Percentiles rank a stretch among this genome's conserved stretches.
Conservation (phyloP, 2,888 invertebrate species). For the Exocentrus adspersus region DNA sequence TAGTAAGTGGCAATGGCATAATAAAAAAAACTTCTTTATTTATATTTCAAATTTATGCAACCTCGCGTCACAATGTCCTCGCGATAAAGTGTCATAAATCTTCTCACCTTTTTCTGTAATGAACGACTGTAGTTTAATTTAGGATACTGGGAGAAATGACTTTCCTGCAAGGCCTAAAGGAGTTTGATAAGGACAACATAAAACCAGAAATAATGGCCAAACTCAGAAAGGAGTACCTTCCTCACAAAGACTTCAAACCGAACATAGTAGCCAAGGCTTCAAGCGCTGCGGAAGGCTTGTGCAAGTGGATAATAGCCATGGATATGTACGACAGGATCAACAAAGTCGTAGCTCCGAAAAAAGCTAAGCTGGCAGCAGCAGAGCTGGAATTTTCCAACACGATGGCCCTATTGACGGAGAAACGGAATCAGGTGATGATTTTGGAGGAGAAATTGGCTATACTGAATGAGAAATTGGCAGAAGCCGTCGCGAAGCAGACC, state of each 20-base stretch:
- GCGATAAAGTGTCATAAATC: too few relatives aligned
- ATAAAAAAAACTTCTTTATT: too few relatives aligned
- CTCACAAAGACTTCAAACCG: constrained; percentile 82
- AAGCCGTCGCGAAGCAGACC: constrained; percentile 74
- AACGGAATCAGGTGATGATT: constrained; percentile 79
- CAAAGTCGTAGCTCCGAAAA: constrained; percentile 86
- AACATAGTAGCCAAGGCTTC: constrained; percentile 87
- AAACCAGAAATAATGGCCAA: constrained; percentile 76
- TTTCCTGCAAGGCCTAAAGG: constrained; percentile 78
- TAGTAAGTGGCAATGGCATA: too few relatives aligned
- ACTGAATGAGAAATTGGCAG: constrained; percentile 74
- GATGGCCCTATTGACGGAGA: constrained; percentile 86
- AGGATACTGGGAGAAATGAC: constrained; percentile 81
- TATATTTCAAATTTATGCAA: too few relatives aligned
- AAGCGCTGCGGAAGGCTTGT: constrained; percentile 92
- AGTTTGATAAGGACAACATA: constrained; percentile 89
- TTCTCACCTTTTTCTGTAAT: too few relatives aligned
- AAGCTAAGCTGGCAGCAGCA: constrained; percentile 80
- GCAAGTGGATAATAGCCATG: constrained; percentile 92
- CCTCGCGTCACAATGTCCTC: too few relatives aligned
- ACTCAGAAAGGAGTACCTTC: constrained; percentile 79
- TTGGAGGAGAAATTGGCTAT: constrained; percentile 81
- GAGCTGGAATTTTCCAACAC: constrained; percentile 84
- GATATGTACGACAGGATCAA: constrained; percentile 88
- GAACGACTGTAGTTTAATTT: too few relatives aligned